These are phyloP conservation scores for Antedon mediterranea DNA, from an alignment of 53 echinoderm and acorn worm genomes.

Conservation along the genomic window DNA sequence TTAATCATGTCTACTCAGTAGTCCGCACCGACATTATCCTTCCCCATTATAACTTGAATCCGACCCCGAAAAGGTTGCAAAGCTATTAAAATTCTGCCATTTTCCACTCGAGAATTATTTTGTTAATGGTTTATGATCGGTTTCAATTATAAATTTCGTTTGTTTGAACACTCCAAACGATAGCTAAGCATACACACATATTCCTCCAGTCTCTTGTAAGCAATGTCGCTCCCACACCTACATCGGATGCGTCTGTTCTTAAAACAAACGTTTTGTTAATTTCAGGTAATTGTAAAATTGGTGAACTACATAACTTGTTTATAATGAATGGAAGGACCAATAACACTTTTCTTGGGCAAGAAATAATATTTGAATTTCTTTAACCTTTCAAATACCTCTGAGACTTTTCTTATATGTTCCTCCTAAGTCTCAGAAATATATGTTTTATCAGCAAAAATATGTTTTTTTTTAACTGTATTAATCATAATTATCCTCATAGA, in stretches of 20 bases:
- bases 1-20: too few species aligned
- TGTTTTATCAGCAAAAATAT: too few species aligned
- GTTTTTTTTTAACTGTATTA: too few species aligned
- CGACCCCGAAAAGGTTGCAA: neutral
- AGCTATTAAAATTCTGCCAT: neutral
- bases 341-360: too few species aligned
- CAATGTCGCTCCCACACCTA: conserved; percentile 1
- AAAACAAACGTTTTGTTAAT: conserved; percentile 3
- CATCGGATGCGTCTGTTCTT: conserved; percentile 6
- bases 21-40: too few species aligned
- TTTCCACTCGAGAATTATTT: conserved; percentile 3
- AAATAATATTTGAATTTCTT: too few species aligned
- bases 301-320: conserved; percentile 1
- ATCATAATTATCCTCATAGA: too few species aligned
- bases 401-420: too few species aligned
- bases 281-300: conserved; percentile 3
- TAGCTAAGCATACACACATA: conserved; percentile 6
- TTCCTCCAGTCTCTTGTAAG: neutral
- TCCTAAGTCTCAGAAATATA: too few species aligned
- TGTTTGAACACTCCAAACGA: conserved; percentile 3
- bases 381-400: too few species aligned
- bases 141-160: conserved; percentile 1
- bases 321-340: neutral
- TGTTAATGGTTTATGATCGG: conserved; percentile 14
- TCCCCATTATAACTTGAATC: too few species aligned